phyloP scores from a whole-genome alignment of 2,797 vertebrate genomes.

The Pipistrellus kuhlii region DNA sequence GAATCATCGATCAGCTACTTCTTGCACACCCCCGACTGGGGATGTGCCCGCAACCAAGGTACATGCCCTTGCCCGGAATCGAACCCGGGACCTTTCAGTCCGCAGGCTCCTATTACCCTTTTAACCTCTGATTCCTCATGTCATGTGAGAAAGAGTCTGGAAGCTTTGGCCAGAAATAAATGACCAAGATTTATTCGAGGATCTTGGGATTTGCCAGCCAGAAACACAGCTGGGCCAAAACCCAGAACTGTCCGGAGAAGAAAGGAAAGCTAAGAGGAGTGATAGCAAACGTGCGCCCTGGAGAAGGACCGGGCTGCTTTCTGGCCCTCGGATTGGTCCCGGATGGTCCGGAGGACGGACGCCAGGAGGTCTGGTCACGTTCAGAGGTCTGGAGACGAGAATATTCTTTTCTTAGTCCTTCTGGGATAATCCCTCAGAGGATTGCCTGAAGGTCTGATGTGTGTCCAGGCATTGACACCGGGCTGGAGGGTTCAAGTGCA shows the following conservation, averaged over 20 bases:
- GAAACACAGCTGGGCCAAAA: background rate
- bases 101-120: too few relatives aligned
- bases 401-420: background rate
- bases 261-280: background rate
- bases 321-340: background rate
- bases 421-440: background rate
- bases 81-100: too few relatives aligned
- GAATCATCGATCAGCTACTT: too few relatives aligned
- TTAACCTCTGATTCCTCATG: background rate
- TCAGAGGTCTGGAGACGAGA: background rate
- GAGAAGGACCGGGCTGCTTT: background rate
- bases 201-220: background rate
- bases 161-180: background rate
- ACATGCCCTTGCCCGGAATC: too few relatives aligned
- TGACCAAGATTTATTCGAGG: background rate
- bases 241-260: background rate
- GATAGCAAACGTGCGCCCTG: background rate
- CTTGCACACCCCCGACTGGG: too few relatives aligned
- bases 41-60: too few relatives aligned
- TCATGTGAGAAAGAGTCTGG: background rate
- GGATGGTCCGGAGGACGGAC: background rate
- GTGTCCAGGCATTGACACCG: background rate
- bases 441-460: background rate
- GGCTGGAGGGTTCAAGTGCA: background rate
- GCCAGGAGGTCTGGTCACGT: background rate